phyloP scores from a whole-genome alignment of 2,797 vertebrate genomes.

The Spinus olivaceus region DNA sequence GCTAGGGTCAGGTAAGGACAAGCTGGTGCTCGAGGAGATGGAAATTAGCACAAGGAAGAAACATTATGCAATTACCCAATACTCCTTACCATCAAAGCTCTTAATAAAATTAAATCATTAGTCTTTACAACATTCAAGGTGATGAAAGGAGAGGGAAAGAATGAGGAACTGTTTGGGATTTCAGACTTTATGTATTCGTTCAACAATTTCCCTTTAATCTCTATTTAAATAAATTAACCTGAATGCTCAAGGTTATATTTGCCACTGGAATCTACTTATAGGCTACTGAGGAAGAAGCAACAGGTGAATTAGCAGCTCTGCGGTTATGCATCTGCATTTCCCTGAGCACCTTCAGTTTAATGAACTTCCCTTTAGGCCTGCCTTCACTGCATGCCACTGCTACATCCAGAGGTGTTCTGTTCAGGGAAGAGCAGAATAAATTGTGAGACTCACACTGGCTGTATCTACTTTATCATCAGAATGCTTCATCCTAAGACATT shows the following conservation, averaged over 20 bases:
- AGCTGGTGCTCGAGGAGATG: background rate
- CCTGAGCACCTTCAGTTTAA: background rate
- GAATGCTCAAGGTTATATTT: slow-evolving; percentile 24
- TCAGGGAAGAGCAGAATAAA: background rate
- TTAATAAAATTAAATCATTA: slow-evolving; percentile 60
- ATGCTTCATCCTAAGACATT: background rate
- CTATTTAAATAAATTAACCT: slow-evolving; percentile 51
- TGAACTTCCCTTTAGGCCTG: background rate
- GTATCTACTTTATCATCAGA: background rate
- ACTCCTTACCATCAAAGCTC: slow-evolving; percentile 31
- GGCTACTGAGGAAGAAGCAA: background rate
- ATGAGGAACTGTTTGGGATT: slow-evolving; percentile 34
- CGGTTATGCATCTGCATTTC: background rate
- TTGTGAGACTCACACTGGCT: background rate
- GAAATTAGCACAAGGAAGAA: slow-evolving; percentile 36
- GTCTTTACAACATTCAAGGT: slow-evolving; percentile 26
- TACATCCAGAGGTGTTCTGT: background rate
- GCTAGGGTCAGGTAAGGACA: slow-evolving; percentile 23
- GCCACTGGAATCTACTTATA: background rate
- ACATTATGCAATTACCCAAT: slow-evolving; percentile 34
- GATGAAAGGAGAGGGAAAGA: slow-evolving; percentile 46
- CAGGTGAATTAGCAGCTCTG: slow-evolving; percentile 8
- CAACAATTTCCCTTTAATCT: slow-evolving; percentile 22
- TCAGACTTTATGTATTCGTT: slow-evolving; percentile 1
- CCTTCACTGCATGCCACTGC: background rate